Evolutionary conservation across 2,113 vertebrate species (phyloP), one percentile per base, ranked within the genome.

Genomic region (Todiramphus chloris): DNA sequence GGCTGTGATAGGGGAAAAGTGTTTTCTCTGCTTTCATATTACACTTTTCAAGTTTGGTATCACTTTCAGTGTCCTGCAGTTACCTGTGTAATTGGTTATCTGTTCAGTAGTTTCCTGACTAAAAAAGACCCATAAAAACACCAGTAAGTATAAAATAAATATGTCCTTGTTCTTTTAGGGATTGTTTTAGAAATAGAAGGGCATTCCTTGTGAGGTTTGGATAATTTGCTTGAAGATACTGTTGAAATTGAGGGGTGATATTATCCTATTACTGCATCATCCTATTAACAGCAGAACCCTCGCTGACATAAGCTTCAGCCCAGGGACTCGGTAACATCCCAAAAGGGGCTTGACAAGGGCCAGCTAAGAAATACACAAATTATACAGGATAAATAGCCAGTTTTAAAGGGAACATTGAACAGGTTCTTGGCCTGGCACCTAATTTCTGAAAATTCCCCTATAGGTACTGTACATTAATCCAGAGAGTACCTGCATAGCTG

Each of bases 261-360:
- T 93, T 94, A 89, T 81, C 64, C 73, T 74, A 4, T 92, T 83
- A 73, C 70, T 85, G 35, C 44, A 17, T 93, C 94, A 88, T 80
- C 62, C 74, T 82, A 4, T 87, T 81, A 75, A 75, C 41, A 63
- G 69, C 53, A 70, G 59, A 89, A 68, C 44, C 16, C 2, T 3
- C 88, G 35, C 37, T 87, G 66, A 31, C 60, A n/a, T 74, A 41
- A 83, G 64, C 60, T 83, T 93, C 73, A 81, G 59, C 56, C 48
- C 25, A 59, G n/a, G 39, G 62, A 13, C 41, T 93, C 60, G 60
- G 18, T 20, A 30, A 55, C 67, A 21, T 93, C 64, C 67, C 51
- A 27, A 24, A 88, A 94, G 64, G 41, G 16, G 3, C 24, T 86
- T 83, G 37, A 55, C 55, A 78, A 27, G 63, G 64, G 79, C 46